Evolutionary conservation across 2,113 vertebrate species (phyloP), one percentile per base, ranked within the genome.

Genomic region (Callopanchax toddi): DNA sequence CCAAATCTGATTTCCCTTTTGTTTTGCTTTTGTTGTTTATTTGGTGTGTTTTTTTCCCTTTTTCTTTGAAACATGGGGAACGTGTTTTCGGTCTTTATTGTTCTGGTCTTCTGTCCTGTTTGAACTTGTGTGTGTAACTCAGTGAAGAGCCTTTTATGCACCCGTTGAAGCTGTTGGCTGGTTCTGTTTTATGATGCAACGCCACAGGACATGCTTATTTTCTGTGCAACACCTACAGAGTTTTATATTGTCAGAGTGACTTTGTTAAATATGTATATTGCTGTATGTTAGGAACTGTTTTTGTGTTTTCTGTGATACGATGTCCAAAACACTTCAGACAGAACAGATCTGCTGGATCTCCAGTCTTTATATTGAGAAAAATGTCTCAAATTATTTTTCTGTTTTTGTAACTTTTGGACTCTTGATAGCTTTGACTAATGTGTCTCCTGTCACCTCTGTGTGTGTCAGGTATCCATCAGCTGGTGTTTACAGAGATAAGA

Each of bases 231-330:
- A n/a, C n/a, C n/a, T n/a, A n/a, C n/a, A n/a, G n/a, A n/a, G n/a
- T n/a, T n/a, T n/a, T n/a, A n/a, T n/a, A n/a, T n/a, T 57, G 74
- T 88, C 62, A 74, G 57, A 26, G 64, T 52, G 40, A 60, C 64
- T 68, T 36, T 78, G 23, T 82, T 78, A 75, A 74, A 65, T 78
- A 67, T 87, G 76, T 87, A 84, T 73, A 81, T 82, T 58, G 50
- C 71, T 84, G 60, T 85, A 66, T 54, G 44, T 67, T 87, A 76
- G 71, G 58, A 80, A 71, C 23, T 74, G 75, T 81, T 76, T 73
- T 78, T 6, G 69, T 90, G 83, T 69, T 84, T 78, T 70, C 61
- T 84, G 75, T 89, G 82, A 81, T 74, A 82, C 88, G 78, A 84
- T 86, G 87, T 86, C 80, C 80, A 87, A 83, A 71, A 32, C 4